phyloP scores from a whole-genome alignment of 2,888 invertebrate genomes.

The Himalopsyche anomala region DNA sequence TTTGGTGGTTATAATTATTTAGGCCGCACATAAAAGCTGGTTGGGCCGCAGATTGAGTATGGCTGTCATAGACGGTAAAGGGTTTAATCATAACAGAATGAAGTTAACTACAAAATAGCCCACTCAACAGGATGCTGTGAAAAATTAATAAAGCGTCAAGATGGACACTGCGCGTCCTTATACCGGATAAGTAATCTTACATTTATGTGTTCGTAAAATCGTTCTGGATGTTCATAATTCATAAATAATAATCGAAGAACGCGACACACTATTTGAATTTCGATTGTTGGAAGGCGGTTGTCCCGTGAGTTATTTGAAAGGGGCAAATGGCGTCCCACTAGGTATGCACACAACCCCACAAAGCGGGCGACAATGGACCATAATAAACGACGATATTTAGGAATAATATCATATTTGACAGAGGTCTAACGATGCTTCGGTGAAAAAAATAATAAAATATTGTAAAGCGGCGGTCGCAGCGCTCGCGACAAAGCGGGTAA shows the following conservation, averaged over 20 bases:
- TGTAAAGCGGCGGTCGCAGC: not conserved
- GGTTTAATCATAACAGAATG: no score
- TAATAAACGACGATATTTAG: conserved; percentile 60
- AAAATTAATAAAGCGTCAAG: no score
- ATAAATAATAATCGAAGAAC: conserved; percentile 9
- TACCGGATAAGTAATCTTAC: no score
- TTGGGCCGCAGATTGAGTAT: no score
- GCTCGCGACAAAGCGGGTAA: not conserved
- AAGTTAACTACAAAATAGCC: no score
- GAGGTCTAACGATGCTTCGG: conserved; percentile 56
- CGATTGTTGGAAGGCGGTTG: conserved; percentile 23
- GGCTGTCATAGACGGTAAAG: no score
- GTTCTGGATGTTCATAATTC: conserved; percentile 7
- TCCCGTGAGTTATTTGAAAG: conserved; percentile 1
- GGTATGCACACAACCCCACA: conserved; percentile 17
- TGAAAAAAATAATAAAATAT: conserved; percentile 41
- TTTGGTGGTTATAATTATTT: no score
- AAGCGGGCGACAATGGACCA: conserved; percentile 54
- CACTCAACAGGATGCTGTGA: no score
- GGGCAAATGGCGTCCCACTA: conserved; percentile 35
- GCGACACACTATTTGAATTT: not conserved
- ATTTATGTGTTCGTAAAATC: not conserved
- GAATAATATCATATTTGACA: conserved; percentile 62
- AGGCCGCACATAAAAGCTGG: no score
- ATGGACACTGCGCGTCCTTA: no score